These are phyloP conservation scores for Nezara viridula DNA, from an alignment of 2,888 invertebrate species.

Conservation along the genomic window DNA sequence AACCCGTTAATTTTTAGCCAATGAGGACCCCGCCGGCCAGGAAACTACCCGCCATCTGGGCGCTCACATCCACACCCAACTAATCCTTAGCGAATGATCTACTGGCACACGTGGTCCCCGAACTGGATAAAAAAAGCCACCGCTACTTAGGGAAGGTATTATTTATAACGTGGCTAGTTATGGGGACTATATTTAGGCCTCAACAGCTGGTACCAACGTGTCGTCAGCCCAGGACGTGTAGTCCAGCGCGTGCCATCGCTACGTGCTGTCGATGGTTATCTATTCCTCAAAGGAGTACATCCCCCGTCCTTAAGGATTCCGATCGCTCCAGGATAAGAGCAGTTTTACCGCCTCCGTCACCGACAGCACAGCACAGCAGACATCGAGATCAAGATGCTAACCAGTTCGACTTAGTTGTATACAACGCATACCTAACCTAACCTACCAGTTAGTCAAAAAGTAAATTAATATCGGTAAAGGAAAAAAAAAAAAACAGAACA, in stretches of 20 bases:
- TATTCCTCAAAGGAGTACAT: background rate
- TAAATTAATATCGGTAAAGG: no score
- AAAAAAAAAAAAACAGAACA: no score
- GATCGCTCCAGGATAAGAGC: background rate
- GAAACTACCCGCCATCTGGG: background rate
- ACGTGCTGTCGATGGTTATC: background rate
- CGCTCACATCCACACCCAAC: background rate
- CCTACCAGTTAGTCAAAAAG: no score
- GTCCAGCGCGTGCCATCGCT: background rate
- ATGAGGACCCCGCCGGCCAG: background rate
- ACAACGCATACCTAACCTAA: no score
- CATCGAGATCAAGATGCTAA: no score
- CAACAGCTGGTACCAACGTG: conserved; percentile 24
- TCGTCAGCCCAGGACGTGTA: background rate
- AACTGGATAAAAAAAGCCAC: background rate
- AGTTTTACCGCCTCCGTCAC: background rate
- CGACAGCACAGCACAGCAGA: background rate
- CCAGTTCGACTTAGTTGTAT: no score
- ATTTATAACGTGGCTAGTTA: conserved; percentile 38
- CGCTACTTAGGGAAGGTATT: background rate
- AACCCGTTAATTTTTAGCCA: background rate
- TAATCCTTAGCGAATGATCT: conserved; percentile 37
- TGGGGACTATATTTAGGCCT: background rate
- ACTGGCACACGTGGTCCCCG: conserved; percentile 35
- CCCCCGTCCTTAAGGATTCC: background rate